phyloP scores from a whole-genome alignment of 2,888 invertebrate species.

The Leptinotarsa haldemani region DNA sequence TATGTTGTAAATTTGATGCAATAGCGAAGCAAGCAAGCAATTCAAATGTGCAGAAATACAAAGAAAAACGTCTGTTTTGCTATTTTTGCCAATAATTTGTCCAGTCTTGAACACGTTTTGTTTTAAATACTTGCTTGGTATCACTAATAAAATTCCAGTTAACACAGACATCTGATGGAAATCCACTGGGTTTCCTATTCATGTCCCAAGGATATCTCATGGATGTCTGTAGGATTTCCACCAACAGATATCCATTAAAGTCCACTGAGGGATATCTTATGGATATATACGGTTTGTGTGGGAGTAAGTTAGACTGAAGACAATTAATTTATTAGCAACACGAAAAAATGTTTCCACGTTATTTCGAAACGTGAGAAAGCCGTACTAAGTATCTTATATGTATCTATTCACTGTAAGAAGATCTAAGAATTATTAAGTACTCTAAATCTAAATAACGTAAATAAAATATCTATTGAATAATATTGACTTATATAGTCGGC shows the following conservation, averaged over 20 bases:
- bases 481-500: slow-evolving; percentile 36
- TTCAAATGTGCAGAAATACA: slow-evolving; percentile 41
- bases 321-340: slow-evolving; percentile 27
- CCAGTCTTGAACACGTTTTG: background rate
- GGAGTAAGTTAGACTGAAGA: slow-evolving; percentile 38
- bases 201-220: no score
- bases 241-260: no score
- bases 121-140: background rate
- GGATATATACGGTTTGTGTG: background rate
- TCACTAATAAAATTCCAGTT: background rate
- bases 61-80: slow-evolving; percentile 9
- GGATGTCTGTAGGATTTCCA: no score
- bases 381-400: slow-evolving; percentile 50
- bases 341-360: slow-evolving; percentile 38
- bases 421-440: slow-evolving; percentile 21
- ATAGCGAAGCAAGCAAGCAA: slow-evolving; percentile 51
- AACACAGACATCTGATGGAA: background rate
- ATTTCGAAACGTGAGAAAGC: slow-evolving; percentile 48
- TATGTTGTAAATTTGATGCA: slow-evolving; percentile 52
- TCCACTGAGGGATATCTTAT: no score
- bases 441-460: slow-evolving; percentile 26
- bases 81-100: background rate
- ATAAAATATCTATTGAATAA: slow-evolving; percentile 26
- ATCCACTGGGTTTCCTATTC: background rate
- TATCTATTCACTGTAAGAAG: slow-evolving; percentile 21